Evolutionary conservation across 2,797 vertebrate species (phyloP), one percentile per base, ranked within the genome.

Genomic region (Pteropus rufus): DNA sequence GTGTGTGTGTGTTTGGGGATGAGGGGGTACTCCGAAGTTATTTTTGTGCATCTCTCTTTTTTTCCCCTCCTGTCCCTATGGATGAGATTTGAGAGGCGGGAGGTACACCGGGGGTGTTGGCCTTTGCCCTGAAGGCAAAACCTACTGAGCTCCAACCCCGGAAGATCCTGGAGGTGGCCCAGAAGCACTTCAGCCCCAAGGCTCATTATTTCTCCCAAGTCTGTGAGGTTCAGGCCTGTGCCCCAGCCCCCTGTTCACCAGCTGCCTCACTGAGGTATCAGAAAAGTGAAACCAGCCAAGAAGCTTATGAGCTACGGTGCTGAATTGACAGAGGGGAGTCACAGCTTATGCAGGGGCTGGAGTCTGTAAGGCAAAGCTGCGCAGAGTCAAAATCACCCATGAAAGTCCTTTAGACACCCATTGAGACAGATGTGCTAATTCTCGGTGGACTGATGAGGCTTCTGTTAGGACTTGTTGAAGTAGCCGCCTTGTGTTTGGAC

Each of bases 41-140:
- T 98, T 97, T 95, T 92, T 19, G 21, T 83, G 76, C 19, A 19
- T 77, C 65, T 93, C 54, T 93, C 79, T 81, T 92, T 89, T 91
- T 65, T 86, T 89, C 54, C 36, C 15, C 8, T 79, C 3, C 10
- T 58, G 91, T 97, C 39, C 2, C 96, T 52, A 52, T 84, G 73
- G 76, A 54, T 90, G 58, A 67, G 56, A 39, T 79, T 67, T 49
- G 77, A 88, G n/a, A 93, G 16, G 69, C 26, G 2, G 2, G 79
- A 60, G 11, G 80, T 39, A 65, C 3, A 62, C 7, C 10, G 2
- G 24, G 36, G 41, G 34, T 54, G 10, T 72, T 24, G 41, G 82
- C 56, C 18, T 92, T 84, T 49, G 26, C 9, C 26, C 29, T 18
- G 15, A 46, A 83, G 56, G 70, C 9, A 23, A 44, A 49, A 52